A percentile compares a stretch with the other conserved stretches of the same genome.
Conservation (phyloP, 2,113 vertebrate genomes). For the Lycaon pictus region DNA sequence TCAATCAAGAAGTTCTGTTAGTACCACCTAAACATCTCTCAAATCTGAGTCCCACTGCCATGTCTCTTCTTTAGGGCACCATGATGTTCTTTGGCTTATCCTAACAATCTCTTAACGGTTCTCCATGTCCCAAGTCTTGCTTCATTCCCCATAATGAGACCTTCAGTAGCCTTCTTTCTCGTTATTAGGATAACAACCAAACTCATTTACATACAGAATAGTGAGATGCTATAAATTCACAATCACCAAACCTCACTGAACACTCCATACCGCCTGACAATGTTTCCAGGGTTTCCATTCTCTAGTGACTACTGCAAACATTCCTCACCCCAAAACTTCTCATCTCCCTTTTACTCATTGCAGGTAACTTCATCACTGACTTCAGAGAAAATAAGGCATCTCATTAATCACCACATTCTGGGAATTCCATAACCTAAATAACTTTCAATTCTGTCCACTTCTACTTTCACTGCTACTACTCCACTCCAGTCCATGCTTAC, state of each 20-base stretch:
- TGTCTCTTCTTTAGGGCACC: neutral
- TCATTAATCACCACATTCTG: neutral
- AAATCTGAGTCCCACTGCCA: neutral
- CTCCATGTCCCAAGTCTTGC: neutral
- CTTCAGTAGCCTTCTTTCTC: neutral
- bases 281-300: neutral
- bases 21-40: neutral
- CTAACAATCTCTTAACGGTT: neutral
- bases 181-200: neutral
- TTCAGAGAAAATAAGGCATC: neutral
- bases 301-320: neutral
- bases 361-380: neutral
- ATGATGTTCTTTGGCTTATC: neutral
- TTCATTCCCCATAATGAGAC: neutral
- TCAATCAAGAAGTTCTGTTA: neutral
- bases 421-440: neutral
- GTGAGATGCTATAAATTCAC: neutral
- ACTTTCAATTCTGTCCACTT: constrained; percentile 21
- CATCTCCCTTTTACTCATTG: neutral
- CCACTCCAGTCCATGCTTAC: neutral
- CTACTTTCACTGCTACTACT: neutral
- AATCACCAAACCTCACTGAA: neutral
- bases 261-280: neutral
- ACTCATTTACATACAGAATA: neutral
- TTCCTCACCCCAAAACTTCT: neutral